Percentiles rank a stretch among this genome's conserved stretches.
These are phyloP conservation scores for Zaprionus camerounensis DNA, from an alignment of 1,140 invertebrate genomes.

Conservation along the genomic window DNA sequence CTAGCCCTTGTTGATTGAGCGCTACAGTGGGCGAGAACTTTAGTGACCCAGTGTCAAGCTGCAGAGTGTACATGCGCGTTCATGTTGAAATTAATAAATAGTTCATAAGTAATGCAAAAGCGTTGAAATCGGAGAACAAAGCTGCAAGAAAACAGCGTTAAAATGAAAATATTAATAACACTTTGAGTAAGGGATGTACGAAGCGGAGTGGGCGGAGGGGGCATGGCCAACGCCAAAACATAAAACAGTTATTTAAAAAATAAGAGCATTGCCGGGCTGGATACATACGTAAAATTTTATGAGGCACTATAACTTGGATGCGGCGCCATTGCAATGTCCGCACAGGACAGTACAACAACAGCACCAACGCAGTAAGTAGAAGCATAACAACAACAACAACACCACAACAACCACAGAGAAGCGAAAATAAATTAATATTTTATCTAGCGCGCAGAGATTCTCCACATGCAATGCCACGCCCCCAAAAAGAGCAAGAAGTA, in stretches of 20 bases:
- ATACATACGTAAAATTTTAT: conserved; percentile 77
- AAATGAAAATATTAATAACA: conserved; percentile 80
- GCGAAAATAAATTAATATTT: conserved; percentile 81
- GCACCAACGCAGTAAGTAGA: conserved; percentile 24
- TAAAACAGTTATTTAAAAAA: conserved; percentile 77
- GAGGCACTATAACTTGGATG: conserved; percentile 70
- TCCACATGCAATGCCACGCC: conserved; percentile 69
- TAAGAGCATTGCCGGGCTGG: conserved; percentile 45
- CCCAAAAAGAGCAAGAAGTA: neutral
- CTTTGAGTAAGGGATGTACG: neutral
- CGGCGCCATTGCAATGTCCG: conserved; percentile 53
- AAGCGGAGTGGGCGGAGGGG: neutral
- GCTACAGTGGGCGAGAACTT: conserved; percentile 25
- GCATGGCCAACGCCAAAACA: conserved; percentile 34
- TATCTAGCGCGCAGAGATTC: conserved; percentile 76
- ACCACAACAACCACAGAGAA: conserved; percentile 27
- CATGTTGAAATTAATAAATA: conserved; percentile 69
- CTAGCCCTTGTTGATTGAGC: neutral
- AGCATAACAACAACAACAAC: conserved; percentile 31
- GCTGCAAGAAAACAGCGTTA: conserved; percentile 44
- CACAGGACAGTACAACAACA: conserved; percentile 23
- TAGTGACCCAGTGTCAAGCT: conserved; percentile 41
- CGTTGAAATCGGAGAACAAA: conserved; percentile 55
- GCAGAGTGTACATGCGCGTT: conserved; percentile 38
- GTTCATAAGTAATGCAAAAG: conserved; percentile 62